Conservation (phyloP, 2,113 vertebrate genomes). For the Myxocyprinus asiaticus region DNA sequence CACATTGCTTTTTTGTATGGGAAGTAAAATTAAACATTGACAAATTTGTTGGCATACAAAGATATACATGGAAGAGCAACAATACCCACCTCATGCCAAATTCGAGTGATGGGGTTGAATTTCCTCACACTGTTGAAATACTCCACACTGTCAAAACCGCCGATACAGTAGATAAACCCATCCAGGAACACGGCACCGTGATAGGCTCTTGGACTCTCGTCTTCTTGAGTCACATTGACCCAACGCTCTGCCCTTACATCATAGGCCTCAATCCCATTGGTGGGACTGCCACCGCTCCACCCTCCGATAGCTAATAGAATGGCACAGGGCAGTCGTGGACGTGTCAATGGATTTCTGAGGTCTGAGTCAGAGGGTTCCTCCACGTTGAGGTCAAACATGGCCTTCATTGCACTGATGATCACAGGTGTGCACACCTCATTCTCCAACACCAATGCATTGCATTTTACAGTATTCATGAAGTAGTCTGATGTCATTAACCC, state of each 20-base stretch:
- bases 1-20: too few relatives aligned
- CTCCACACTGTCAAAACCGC: constrained; percentile 77
- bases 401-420: constrained; percentile 52
- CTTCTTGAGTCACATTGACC: constrained; percentile 72
- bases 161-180: constrained; percentile 78
- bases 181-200: constrained; percentile 75
- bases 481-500: constrained; percentile 74
- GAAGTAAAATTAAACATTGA: too few relatives aligned
- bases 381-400: constrained; percentile 75
- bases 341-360: constrained; percentile 66
- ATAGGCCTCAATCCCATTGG: constrained; percentile 77
- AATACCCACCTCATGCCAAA: constrained; percentile 75
- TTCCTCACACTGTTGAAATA: constrained; percentile 71
- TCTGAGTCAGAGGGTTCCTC: constrained; percentile 57
- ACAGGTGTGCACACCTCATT: constrained; percentile 73
- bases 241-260: constrained; percentile 58
- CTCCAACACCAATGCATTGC: constrained; percentile 73
- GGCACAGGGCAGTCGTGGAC: constrained; percentile 77
- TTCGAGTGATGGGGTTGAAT: constrained; percentile 63
- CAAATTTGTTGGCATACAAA: too few relatives aligned
- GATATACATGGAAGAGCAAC: neutral
- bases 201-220: constrained; percentile 75
- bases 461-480: constrained; percentile 79
- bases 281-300: constrained; percentile 76
- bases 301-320: constrained; percentile 81